A percentile compares a stretch with the other conserved stretches of the same genome.
Evolutionary conservation across 1,140 invertebrate genomes (phyloP).

Genomic region (Dufourea novaeangliae): DNA sequence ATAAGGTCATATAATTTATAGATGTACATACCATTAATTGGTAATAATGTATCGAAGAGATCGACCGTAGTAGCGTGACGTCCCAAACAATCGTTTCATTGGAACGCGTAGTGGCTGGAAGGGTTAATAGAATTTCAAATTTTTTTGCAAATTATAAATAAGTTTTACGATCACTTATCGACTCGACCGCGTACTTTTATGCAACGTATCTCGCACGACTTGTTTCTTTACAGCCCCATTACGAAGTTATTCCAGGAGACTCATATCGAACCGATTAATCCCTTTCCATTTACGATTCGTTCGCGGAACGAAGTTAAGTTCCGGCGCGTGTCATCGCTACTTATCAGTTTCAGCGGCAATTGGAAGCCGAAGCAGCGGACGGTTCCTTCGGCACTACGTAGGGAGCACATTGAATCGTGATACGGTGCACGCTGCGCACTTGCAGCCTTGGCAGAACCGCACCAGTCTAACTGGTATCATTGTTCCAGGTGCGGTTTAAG

Average conservation of each 20-base stretch:
- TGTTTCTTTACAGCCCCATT: neutral
- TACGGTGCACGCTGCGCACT: conserved; percentile 35
- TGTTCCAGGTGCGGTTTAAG: conserved; percentile 65
- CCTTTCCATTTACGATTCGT: neutral
- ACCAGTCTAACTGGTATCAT: conserved; percentile 74
- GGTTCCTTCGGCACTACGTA: conserved; percentile 14
- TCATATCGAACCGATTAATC: neutral
- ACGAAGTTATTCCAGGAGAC: neutral
- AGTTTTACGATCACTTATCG: no score
- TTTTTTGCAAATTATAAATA: no score
- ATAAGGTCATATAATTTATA: no score
- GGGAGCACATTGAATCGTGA: conserved; percentile 20
- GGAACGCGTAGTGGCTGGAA: no score
- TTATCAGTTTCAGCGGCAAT: conserved; percentile 8
- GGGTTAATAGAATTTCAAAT: no score
- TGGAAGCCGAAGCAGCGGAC: neutral
- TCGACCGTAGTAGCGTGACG: no score
- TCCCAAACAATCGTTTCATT: no score
- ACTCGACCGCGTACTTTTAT: no score
- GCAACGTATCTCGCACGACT: neutral
- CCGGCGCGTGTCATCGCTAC: neutral
- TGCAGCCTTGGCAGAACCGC: conserved; percentile 60
- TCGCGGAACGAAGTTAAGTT: neutral
- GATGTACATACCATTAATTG: no score
- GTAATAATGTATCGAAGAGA: no score